phyloP scores from a whole-genome alignment of 2,888 invertebrate species.

The Rhagium mordax region DNA sequence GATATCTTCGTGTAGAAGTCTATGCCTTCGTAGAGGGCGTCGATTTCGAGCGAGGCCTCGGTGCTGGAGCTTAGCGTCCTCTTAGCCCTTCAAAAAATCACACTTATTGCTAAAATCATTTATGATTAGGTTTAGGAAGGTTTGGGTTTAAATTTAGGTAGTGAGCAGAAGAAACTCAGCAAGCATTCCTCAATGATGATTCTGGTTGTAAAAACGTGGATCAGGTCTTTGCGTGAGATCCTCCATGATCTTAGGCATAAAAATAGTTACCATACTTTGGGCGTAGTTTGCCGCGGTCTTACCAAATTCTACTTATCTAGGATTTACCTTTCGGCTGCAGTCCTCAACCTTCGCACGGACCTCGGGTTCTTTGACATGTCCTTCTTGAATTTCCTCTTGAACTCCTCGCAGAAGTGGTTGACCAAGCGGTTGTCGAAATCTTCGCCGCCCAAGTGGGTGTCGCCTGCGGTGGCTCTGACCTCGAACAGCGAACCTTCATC shows the following conservation, averaged over 20 bases:
- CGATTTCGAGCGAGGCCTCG: slow-evolving; percentile 72
- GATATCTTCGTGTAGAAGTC: slow-evolving; percentile 81
- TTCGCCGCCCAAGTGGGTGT: slow-evolving; percentile 87
- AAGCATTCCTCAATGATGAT: no score
- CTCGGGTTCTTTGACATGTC: slow-evolving; percentile 70
- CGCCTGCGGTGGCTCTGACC: slow-evolving; percentile 86
- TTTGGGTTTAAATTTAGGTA: no score
- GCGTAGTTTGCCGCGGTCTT: no score
- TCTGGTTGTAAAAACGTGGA: no score
- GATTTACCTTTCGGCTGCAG: slow-evolving; percentile 70
- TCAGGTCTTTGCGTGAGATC: no score
- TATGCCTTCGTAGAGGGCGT: slow-evolving; percentile 71
- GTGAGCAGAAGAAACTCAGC: no score
- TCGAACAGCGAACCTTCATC: slow-evolving; percentile 88
- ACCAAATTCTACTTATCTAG: not conserved
- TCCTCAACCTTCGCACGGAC: slow-evolving; percentile 70
- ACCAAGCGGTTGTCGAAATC: slow-evolving; percentile 76
- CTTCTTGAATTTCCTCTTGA: slow-evolving; percentile 71
- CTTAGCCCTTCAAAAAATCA: slow-evolving; percentile 64
- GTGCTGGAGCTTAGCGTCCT: slow-evolving; percentile 71
- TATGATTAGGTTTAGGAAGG: not conserved
- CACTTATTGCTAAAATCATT: not conserved
- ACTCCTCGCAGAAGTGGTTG: slow-evolving; percentile 74
- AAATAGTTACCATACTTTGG: no score
- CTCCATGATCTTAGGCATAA: no score